Conservation (phyloP, 2,888 invertebrate genomes). For the Synanthedon myopaeformis region DNA sequence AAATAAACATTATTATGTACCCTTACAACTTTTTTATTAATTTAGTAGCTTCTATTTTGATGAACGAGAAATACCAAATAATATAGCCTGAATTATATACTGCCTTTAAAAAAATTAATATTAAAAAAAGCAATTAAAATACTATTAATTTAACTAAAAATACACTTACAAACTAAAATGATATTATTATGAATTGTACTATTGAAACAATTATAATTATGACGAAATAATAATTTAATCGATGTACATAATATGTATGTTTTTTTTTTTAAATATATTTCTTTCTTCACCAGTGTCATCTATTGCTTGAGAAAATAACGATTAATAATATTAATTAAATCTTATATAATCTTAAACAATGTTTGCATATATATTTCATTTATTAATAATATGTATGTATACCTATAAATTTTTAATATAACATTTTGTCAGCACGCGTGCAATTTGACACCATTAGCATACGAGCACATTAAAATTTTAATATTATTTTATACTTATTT, state of each 20-base stretch:
- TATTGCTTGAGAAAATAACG: constrained; percentile 23
- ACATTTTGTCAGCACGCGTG: constrained; percentile 46
- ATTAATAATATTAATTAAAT: constrained; percentile 10
- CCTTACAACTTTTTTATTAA: too few species aligned
- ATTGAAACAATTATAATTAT: constrained; percentile 9
- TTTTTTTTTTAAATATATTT: constrained; percentile 11
- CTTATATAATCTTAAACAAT: constrained; percentile 18
- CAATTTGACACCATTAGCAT: constrained; percentile 59
- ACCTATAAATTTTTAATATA: constrained; percentile 19
- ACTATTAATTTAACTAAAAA: background rate
- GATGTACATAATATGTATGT: constrained; percentile 10
- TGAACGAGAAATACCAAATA: too few species aligned
- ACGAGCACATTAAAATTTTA: constrained; percentile 52
- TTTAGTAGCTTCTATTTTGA: too few species aligned
- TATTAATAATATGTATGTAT: background rate
- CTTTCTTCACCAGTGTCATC: constrained; percentile 11
- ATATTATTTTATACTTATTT: constrained; percentile 24
- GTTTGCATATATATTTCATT: constrained; percentile 17
- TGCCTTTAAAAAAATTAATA: too few species aligned
- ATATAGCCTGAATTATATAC: too few species aligned
- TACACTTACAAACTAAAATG: constrained; percentile 25
- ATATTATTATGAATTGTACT: constrained; percentile 36
- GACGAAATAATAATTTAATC: constrained; percentile 13
- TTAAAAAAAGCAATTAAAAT: too few species aligned
- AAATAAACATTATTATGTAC: too few species aligned